Evolutionary conservation across 1,140 invertebrate genomes (phyloP), one percentile per base, ranked within the genome.

Genomic region (Drosophila tristis): DNA sequence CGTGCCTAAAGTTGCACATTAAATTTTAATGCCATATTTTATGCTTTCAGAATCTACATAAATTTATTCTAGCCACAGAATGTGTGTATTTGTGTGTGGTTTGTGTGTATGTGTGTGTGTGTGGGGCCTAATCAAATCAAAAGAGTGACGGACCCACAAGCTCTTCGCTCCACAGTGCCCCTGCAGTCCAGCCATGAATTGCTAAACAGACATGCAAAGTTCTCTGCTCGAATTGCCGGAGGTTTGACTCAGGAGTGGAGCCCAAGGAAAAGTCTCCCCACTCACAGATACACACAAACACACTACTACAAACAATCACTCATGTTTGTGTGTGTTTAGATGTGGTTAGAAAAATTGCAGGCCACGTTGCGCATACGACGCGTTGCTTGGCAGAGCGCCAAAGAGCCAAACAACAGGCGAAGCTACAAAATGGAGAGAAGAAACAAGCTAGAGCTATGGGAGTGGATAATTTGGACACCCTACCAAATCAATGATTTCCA

Each of bases 11-110:
- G 76, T 66, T 72, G 85, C 62, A 89, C 84, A 89, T 89, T 89
- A 89, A 80, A 72, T 80, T 84, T 84, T 89, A 89, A 89, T 89
- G 80, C 84, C 82, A 87, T 89, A 89, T 86, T 86, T 86, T 86
- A 87, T 82, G 84, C 84, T 66, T 59, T 61, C 71, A 73, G 72
- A 89, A 89, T 89, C 75, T 84, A 63, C 76, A 89, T 89, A 89
- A 80, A 89, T 89, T 89, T 87, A 78, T 78, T 79, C 35, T 13
- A 39, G 35, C 35, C 11, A 5, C 35, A 39, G 35, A 39, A 13
- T 39, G 9, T 39, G 35, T 39, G 35, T 29, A 70, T 70, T 48
- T 63, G 42, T 57, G 45, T 61, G 45, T 54, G 20, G 42, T 57
- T 42, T 61, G 45, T 54, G 20, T 65, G 44, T 58, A 45, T 66